These are phyloP conservation scores for Mus minutoides DNA, from an alignment of 2,797 vertebrate genomes.

Conservation along the genomic window DNA sequence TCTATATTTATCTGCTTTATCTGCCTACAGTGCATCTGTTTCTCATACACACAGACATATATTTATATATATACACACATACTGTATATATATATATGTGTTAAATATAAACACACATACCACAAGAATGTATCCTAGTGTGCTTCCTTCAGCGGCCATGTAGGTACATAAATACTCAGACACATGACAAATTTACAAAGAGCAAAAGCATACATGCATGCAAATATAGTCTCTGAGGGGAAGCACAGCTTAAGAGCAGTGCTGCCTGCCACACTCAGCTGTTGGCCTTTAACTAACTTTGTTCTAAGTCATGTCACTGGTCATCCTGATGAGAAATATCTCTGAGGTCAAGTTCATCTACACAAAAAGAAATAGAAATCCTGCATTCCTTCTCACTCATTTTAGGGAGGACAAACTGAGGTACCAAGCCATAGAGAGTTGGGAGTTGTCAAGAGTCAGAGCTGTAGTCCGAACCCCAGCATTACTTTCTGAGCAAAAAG, in stretches of 20 bases:
- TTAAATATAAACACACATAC: slow-evolving; percentile 86
- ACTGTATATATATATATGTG: slow-evolving; percentile 80
- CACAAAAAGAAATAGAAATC: background rate
- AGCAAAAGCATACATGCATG: slow-evolving; percentile 73
- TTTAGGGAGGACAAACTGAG: slow-evolving; percentile 51
- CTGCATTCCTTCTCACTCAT: background rate
- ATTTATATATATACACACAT: slow-evolving; percentile 85
- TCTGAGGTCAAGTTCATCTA: slow-evolving; percentile 29
- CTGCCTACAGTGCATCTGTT: slow-evolving; percentile 91
- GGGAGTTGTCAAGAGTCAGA: background rate
- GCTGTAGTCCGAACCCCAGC: background rate
- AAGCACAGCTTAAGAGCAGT: slow-evolving; percentile 11
- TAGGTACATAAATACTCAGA: slow-evolving; percentile 84
- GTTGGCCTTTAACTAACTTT: slow-evolving; percentile 33
- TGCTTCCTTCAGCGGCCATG: slow-evolving; percentile 77
- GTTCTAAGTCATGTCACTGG: background rate
- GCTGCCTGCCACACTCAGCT: slow-evolving; percentile 15
- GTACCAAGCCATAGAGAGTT: background rate
- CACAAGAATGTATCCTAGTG: slow-evolving; percentile 82
- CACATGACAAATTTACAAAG: slow-evolving; percentile 76
- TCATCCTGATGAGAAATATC: background rate
- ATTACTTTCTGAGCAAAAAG: background rate
- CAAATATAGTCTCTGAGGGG: slow-evolving; percentile 62
- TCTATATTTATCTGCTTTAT: slow-evolving; percentile 90
- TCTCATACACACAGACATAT: slow-evolving; percentile 88